Base-by-base conservation (phyloP, 1,140 invertebrate species). In the Bombus consobrinus region DNA sequence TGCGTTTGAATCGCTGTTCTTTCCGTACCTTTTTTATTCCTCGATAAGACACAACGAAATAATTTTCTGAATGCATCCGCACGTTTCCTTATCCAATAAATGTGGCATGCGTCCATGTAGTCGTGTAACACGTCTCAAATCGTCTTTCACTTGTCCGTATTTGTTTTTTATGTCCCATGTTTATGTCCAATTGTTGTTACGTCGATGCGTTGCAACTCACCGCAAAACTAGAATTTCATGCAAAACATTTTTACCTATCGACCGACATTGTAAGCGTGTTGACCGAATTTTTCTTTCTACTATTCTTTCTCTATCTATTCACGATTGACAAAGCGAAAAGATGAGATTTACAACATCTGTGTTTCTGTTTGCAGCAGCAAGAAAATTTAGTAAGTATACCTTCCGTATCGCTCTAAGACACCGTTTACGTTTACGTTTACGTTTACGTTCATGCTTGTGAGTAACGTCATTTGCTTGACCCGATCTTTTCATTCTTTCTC, bases 301-400 rank as follows among this genome's bases (percentile, higher is more conserved):
- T 32, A 32, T n/a, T 66, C 32, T 66, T 66, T 69, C 8, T 68
- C 32, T 85, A 25, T 76, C 41, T 22, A 75, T 69, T 22, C 71
- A 18, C 9, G 37, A 81, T 86, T 37, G 72, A 77, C 47, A 57
- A 83, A 25, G 39, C 28, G 69, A 75, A 64, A 64, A 43, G 6
- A 88, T 57, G 43, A 90, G 81, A 91, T 89, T 91, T 78, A 90
- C 83, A 84, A 81, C 69, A 85, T 39, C 88, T 94, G 84, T 93
- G 89, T 94, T 92, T 94, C 95, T 96, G 95, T 96, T 97, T 97
- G 92, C 96, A 97, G 97, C 96, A 96, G 92, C 96, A 97, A 96
- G 96, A 97, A 94, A 97, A 95, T 95, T 96, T 97, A 96, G 97
- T 97, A 96, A 97, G 96, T 97, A 97, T 92, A 91, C 88, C 71